Conservation (phyloP, 2,888 invertebrate genomes). For the Hymenopus coronatus region DNA sequence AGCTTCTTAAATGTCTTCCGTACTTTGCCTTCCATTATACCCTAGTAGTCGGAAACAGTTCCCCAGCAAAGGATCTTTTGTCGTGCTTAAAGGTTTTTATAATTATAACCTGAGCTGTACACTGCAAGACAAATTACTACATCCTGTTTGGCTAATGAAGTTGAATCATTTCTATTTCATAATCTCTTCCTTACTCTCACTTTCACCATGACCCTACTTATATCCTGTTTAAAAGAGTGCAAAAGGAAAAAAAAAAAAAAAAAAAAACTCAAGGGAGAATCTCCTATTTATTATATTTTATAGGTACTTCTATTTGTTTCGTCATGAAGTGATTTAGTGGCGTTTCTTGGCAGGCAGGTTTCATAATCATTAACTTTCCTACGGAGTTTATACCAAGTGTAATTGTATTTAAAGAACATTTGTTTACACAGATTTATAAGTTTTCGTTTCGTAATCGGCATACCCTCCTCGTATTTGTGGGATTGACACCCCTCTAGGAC, state of each 20-base stretch:
- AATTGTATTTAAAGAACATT: no score
- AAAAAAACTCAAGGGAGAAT: neutral
- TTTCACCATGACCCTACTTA: neutral
- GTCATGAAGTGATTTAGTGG: neutral
- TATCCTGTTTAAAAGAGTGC: neutral
- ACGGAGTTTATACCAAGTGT: neutral
- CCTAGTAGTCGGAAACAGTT: neutral
- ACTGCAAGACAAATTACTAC: neutral
- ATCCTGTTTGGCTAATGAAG: neutral
- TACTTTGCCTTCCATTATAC: neutral
- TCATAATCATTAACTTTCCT: neutral
- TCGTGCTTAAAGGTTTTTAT: neutral
- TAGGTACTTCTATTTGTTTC: neutral
- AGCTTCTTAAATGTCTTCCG: neutral
- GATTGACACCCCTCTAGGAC: no score
- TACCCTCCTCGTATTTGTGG: no score
- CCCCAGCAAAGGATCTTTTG: neutral
- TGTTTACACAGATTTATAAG: no score
- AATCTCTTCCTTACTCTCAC: neutral
- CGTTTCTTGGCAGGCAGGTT: neutral
- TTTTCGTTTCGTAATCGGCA: no score
- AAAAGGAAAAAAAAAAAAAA: neutral
- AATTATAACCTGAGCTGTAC: neutral
- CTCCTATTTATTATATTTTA: neutral
- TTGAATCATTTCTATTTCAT: neutral